Evolutionary conservation across 2,797 vertebrate genomes (phyloP).

Genomic region (Gouania willdenowi): DNA sequence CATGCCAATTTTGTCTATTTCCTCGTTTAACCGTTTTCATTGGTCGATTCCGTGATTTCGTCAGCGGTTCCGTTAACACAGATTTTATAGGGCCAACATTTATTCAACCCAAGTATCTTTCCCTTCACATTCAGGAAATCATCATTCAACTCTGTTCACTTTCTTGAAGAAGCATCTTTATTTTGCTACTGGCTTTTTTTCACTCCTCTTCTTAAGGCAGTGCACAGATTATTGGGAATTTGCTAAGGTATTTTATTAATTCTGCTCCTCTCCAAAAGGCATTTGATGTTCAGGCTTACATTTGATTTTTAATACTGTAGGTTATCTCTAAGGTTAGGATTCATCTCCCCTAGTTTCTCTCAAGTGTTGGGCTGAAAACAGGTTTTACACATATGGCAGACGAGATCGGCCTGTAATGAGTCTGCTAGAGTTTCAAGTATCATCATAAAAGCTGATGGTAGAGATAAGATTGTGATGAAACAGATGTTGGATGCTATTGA

Average conservation of each 20-base stretch:
- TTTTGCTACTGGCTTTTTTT: constrained; percentile 14
- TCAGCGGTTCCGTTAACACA: no score
- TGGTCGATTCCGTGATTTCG: no score
- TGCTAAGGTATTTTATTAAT: neutral
- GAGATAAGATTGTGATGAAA: constrained; percentile 17
- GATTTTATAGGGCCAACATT: no score
- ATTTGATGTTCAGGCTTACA: no score
- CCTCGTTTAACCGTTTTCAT: no score
- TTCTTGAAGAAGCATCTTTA: constrained; percentile 21
- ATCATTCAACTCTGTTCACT: constrained; percentile 17
- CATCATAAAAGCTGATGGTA: constrained; percentile 22
- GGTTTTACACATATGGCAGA: no score
- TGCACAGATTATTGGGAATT: no score
- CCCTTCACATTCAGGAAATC: constrained; percentile 18
- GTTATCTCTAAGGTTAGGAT: no score
- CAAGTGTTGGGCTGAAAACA: no score
- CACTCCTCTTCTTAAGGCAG: constrained; percentile 28
- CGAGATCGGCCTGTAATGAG: constrained; percentile 30
- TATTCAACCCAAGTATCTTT: constrained; percentile 14
- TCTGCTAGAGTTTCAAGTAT: constrained; percentile 14
- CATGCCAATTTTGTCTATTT: no score
- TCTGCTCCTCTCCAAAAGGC: neutral
- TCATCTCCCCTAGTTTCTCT: no score
- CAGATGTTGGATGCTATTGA: constrained; percentile 12
- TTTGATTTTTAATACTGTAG: no score